phyloP scores from a whole-genome alignment of 2,113 vertebrate species.

The Synodontis membranacea region DNA sequence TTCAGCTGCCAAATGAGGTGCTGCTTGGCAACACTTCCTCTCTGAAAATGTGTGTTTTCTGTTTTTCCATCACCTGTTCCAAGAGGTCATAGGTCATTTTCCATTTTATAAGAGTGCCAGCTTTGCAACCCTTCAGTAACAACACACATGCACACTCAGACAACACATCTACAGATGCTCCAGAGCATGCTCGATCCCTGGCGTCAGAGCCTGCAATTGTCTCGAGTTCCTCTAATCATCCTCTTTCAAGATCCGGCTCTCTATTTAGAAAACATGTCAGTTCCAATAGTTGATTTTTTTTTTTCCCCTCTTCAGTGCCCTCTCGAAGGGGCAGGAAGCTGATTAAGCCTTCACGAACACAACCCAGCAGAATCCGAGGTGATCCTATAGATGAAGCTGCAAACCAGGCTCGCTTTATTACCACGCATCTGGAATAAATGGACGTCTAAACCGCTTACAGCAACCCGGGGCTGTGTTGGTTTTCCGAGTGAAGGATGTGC shows the following conservation, averaged over 20 bases:
- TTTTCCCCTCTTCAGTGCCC: neutral
- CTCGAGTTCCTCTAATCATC: conserved; percentile 21
- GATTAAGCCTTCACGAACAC: conserved; percentile 20
- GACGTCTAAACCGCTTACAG: neutral
- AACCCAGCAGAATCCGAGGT: neutral
- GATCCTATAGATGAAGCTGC: conserved; percentile 5
- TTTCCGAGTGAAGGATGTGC: conserved; percentile 60
- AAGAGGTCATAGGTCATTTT: conserved; percentile 65
- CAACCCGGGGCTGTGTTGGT: neutral
- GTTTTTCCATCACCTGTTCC: conserved; percentile 71
- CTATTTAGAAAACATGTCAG: conserved; percentile 48
- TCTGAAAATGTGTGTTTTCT: conserved; percentile 61
- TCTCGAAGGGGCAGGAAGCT: conserved; percentile 19
- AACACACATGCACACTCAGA: conserved; percentile 38
- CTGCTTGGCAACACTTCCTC: conserved; percentile 44
- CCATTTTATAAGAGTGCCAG: conserved; percentile 34
- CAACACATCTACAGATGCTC: neutral
- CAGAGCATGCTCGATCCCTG: conserved; percentile 7
- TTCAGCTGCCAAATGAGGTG: conserved; percentile 71
- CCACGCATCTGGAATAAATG: conserved; percentile 42
- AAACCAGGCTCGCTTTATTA: conserved; percentile 16
- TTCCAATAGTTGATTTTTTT: neutral
- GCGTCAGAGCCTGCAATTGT: conserved; percentile 30
- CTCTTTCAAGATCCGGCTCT: conserved; percentile 42
- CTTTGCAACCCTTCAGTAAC: conserved; percentile 43